phyloP scores from a whole-genome alignment of 2,113 vertebrate genomes.

The Perccottus glenii region DNA sequence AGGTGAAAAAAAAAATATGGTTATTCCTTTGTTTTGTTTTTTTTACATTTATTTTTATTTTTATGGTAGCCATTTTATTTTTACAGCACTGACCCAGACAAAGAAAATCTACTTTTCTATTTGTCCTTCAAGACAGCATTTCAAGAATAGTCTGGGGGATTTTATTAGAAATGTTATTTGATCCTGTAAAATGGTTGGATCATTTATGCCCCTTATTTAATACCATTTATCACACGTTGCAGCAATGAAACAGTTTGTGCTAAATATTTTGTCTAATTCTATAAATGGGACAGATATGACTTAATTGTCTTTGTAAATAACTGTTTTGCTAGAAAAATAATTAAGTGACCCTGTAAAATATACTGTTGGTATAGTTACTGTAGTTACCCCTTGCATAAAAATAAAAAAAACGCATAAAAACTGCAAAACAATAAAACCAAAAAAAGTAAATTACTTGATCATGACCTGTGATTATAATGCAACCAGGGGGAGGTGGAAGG shows the following conservation, averaged over 20 bases:
- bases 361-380: neutral
- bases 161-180: conserved; percentile 34
- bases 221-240: neutral
- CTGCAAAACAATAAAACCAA: conserved; percentile 4
- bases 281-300: neutral
- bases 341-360: neutral
- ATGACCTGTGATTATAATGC: too few relatives aligned
- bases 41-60: conserved; percentile 2
- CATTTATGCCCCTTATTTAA: neutral
- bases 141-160: neutral
- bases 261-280: neutral
- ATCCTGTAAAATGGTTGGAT: conserved; percentile 19
- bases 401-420: neutral
- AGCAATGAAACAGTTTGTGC: neutral
- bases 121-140: conserved; percentile 5
- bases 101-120: neutral
- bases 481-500: too few relatives aligned
- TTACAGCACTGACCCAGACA: conserved; percentile 6
- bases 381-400: neutral
- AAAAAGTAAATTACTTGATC: too few relatives aligned
- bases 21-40: too few relatives aligned
- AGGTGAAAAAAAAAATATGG: neutral
- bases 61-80: neutral
- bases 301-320: conserved; percentile 1
- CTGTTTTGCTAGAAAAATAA: neutral